These are phyloP conservation scores for Parnassius mnemosyne DNA, from an alignment of 2,888 invertebrate genomes.

Conservation along the genomic window DNA sequence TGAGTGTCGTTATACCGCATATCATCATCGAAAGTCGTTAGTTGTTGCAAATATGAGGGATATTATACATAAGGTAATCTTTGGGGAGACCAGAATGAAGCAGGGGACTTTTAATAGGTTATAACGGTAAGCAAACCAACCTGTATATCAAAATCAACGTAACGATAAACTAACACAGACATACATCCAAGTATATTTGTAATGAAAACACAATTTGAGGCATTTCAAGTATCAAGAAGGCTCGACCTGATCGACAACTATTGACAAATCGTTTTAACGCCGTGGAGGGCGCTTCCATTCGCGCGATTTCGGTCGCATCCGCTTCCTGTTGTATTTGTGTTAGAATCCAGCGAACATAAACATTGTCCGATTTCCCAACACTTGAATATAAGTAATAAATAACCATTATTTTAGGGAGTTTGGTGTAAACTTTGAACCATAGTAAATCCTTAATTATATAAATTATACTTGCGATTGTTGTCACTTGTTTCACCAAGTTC, in stretches of 20 bases:
- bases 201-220: background rate
- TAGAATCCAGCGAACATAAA: conserved; percentile 3
- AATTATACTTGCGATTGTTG: too few species aligned
- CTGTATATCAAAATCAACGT: background rate
- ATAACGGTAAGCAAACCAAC: background rate
- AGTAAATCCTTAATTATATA: too few species aligned
- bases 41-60: too few species aligned
- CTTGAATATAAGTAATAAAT: background rate
- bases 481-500: too few species aligned
- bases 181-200: background rate
- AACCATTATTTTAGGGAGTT: background rate
- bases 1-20: too few species aligned
- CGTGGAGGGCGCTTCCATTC: conserved; percentile 31
- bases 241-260: conserved; percentile 32
- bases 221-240: conserved; percentile 34
- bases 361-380: conserved; percentile 7
- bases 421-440: too few species aligned
- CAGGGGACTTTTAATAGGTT: background rate
- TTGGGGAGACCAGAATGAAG: background rate
- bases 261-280: conserved; percentile 40
- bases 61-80: background rate
- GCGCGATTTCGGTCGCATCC: conserved; percentile 40
- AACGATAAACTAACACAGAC: background rate
- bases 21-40: too few species aligned
- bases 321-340: conserved; percentile 30